A percentile compares a stretch with the other conserved stretches of the same genome.
These are phyloP conservation scores for Hylia prasina DNA, from an alignment of 2,113 vertebrate species.

Conservation along the genomic window DNA sequence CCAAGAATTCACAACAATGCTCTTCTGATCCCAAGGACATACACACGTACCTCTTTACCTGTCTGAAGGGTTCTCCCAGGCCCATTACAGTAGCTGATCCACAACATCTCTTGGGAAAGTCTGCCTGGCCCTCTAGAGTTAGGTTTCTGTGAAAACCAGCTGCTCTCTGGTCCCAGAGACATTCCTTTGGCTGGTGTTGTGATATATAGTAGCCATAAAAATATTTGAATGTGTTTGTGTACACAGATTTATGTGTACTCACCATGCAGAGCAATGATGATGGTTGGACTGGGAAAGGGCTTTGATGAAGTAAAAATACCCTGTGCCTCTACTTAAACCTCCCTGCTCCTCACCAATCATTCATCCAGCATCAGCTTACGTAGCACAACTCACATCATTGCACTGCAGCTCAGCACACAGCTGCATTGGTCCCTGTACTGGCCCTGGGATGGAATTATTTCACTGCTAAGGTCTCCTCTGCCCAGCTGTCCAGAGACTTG, in stretches of 20 bases:
- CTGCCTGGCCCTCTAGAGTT: background rate
- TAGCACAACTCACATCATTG: background rate
- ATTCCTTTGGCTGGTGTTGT: background rate
- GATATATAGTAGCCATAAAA: background rate
- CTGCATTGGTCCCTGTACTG: background rate
- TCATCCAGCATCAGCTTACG: background rate
- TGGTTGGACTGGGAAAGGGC: background rate
- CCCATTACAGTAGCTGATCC: background rate
- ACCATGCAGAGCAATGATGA: background rate
- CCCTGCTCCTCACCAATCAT: background rate
- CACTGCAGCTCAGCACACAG: background rate
- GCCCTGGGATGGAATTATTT: background rate
- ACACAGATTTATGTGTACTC: background rate
- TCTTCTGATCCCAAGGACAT: background rate
- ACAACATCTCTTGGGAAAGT: background rate
- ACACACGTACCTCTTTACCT: background rate
- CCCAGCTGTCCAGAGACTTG: background rate
- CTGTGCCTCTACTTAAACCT: background rate
- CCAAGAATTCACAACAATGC: background rate
- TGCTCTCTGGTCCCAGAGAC: background rate
- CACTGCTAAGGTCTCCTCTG: background rate
- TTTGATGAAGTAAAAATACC: background rate
- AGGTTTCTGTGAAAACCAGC: background rate
- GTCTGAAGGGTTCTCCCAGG: background rate
- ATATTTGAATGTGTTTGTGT: background rate